phyloP scores from a whole-genome alignment of 2,888 invertebrate species.

The Silvanus unidentatus region DNA sequence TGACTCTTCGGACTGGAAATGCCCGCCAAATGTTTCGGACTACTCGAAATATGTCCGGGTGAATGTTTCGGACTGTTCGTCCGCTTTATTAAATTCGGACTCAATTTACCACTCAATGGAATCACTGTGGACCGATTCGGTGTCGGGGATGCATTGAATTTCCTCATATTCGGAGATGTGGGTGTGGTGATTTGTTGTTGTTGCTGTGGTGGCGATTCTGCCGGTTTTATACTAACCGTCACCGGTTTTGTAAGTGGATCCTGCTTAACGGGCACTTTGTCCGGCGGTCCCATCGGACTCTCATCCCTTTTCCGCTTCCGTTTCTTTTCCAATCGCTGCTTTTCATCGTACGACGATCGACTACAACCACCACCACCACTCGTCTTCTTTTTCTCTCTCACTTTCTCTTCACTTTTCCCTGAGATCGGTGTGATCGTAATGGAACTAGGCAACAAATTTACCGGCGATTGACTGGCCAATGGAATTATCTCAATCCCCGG shows the following conservation, averaged over 20 bases:
- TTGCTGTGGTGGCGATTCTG: constrained; percentile 54
- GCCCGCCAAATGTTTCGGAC: constrained; percentile 62
- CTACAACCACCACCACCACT: constrained; percentile 15
- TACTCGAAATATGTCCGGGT: constrained; percentile 65
- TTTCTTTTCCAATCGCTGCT: constrained; percentile 59
- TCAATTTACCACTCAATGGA: constrained; percentile 56
- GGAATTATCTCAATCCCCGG: constrained; percentile 85
- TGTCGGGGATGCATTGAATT: constrained; percentile 69
- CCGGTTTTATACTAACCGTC: constrained; percentile 67
- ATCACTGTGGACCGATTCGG: constrained; percentile 51
- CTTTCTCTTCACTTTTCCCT: constrained; percentile 42
- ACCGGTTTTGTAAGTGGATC: constrained; percentile 67
- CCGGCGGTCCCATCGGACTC: constrained; percentile 76
- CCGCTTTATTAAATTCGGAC: constrained; percentile 52
- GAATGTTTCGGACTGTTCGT: constrained; percentile 65
- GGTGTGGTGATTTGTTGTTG: constrained; percentile 40
- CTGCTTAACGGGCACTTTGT: constrained; percentile 62
- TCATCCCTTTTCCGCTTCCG: constrained; percentile 72
- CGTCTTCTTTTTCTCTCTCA: constrained; percentile 40
- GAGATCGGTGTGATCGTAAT: constrained; percentile 80
- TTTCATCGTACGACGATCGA: constrained; percentile 28
- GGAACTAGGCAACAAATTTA: constrained; percentile 66
- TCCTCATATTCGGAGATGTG: constrained; percentile 62
- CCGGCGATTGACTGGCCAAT: constrained; percentile 41
- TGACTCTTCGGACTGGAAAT: constrained; percentile 75